phyloP scores from a whole-genome alignment of 2,888 invertebrate species.

The Scaptomyza reducta region DNA sequence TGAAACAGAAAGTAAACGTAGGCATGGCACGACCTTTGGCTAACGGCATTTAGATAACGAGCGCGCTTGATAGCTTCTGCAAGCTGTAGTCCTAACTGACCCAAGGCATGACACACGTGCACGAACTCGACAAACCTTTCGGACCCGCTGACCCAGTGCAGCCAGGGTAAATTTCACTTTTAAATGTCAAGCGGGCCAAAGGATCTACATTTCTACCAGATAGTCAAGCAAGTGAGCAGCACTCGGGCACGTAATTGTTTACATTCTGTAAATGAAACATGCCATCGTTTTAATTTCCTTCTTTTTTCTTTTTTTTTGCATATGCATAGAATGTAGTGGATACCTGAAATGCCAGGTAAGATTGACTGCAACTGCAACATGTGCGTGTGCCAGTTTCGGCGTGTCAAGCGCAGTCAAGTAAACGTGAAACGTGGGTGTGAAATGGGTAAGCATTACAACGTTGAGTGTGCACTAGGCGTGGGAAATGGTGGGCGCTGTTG shows the following conservation, averaged over 20 bases:
- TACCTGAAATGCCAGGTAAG: conserved; percentile 18
- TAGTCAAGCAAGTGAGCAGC: conserved; percentile 26
- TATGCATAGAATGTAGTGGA: conserved; percentile 34
- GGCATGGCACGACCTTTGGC: conserved; percentile 27
- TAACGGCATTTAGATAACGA: conserved; percentile 54
- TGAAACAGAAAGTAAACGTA: conserved; percentile 15
- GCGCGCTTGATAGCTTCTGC: conserved; percentile 26
- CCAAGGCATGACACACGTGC: conserved; percentile 25
- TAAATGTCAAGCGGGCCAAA: conserved; percentile 39
- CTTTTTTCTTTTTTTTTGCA: neutral
- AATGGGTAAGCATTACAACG: neutral
- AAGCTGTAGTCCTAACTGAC: conserved; percentile 1
- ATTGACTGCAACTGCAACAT: conserved; percentile 39
- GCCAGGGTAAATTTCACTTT: conserved; percentile 54
- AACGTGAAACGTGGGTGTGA: neutral
- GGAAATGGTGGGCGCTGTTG: conserved; percentile 1
- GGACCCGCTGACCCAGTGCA: conserved; percentile 6
- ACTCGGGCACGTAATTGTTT: conserved; percentile 41
- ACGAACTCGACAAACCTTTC: conserved; percentile 22
- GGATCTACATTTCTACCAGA: neutral
- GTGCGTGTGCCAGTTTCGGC: conserved; percentile 46
- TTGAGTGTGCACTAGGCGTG: neutral
- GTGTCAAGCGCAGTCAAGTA: conserved; percentile 15
- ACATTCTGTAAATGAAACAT: conserved; percentile 10
- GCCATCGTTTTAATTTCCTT: conserved; percentile 17